Percentiles rank a stretch among this genome's conserved stretches.
These are phyloP conservation scores for Drosophila arawakana DNA, from an alignment of 1,140 invertebrate genomes.

Conservation along the genomic window DNA sequence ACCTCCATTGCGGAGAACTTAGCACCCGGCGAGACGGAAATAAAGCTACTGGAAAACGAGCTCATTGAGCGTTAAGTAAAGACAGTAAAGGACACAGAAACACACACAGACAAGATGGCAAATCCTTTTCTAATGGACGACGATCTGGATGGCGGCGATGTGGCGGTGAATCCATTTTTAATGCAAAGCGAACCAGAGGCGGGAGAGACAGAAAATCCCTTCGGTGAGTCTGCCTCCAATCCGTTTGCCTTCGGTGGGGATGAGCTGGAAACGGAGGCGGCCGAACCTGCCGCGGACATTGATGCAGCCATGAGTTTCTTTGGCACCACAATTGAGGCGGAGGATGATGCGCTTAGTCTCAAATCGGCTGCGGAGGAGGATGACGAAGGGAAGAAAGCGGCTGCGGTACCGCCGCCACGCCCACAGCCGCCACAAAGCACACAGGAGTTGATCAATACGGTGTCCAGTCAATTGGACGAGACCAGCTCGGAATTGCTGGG, in stretches of 20 bases:
- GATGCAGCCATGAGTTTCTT: slow-evolving; percentile 79
- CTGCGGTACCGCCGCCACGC: slow-evolving; percentile 85
- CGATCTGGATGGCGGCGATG: slow-evolving; percentile 85
- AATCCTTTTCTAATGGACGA: slow-evolving; percentile 92
- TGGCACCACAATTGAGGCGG: slow-evolving; percentile 72
- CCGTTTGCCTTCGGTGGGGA: slow-evolving; percentile 86
- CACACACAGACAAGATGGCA: slow-evolving; percentile 85
- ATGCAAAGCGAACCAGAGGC: slow-evolving; percentile 65
- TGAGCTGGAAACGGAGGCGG: slow-evolving; percentile 61
- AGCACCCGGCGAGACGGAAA: slow-evolving; percentile 90
- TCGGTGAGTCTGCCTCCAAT: slow-evolving; percentile 85
- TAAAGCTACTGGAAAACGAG: slow-evolving; percentile 91
- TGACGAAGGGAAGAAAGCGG: slow-evolving; percentile 74
- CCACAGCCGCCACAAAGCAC: slow-evolving; percentile 89
- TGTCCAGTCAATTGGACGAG: slow-evolving; percentile 95
- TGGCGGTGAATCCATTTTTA: slow-evolving; percentile 87
- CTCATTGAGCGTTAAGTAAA: slow-evolving; percentile 85
- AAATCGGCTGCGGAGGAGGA: slow-evolving; percentile 78
- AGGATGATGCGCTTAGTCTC: slow-evolving; percentile 75
- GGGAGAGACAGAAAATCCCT: slow-evolving; percentile 71
- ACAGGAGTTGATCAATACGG: slow-evolving; percentile 93
- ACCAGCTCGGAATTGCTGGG: slow-evolving; percentile 93
- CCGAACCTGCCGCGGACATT: slow-evolving; percentile 59
- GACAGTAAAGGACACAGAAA: slow-evolving; percentile 1
- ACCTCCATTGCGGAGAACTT: slow-evolving; percentile 91